Evolutionary conservation across 2,888 invertebrate species (phyloP).

Genomic region (Phytoseiulus persimilis): DNA sequence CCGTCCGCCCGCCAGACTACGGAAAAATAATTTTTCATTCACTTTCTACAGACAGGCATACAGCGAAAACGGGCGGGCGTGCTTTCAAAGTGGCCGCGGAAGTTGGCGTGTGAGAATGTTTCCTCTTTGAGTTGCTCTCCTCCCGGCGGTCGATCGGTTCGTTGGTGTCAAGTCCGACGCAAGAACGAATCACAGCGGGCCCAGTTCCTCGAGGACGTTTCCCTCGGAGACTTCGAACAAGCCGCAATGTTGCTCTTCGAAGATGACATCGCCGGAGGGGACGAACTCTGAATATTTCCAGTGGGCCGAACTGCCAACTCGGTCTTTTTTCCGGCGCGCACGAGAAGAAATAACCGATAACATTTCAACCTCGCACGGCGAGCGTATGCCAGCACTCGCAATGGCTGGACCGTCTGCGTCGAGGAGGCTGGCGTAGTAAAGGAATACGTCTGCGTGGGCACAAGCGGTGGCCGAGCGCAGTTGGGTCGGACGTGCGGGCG

Average conservation of each 20-base stretch:
- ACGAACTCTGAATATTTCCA: neutral
- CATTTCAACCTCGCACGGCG: neutral
- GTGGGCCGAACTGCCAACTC: neutral
- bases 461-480: neutral
- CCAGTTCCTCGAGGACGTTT: neutral
- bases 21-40: neutral
- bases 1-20: neutral
- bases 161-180: neutral
- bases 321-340: neutral
- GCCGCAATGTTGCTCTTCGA: neutral
- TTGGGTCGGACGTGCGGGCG: neutral
- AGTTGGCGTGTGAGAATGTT: neutral
- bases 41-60: neutral
- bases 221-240: neutral
- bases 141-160: neutral
- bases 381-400: neutral
- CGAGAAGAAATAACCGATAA: neutral
- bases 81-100: neutral
- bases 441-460: neutral
- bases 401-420: neutral
- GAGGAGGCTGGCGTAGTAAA: neutral
- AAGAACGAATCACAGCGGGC: too few relatives aligned
- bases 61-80: neutral
- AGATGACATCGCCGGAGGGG: neutral
- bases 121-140: neutral